These are phyloP conservation scores for Saccostrea echinata DNA, from an alignment of 1,140 invertebrate genomes.

Conservation along the genomic window DNA sequence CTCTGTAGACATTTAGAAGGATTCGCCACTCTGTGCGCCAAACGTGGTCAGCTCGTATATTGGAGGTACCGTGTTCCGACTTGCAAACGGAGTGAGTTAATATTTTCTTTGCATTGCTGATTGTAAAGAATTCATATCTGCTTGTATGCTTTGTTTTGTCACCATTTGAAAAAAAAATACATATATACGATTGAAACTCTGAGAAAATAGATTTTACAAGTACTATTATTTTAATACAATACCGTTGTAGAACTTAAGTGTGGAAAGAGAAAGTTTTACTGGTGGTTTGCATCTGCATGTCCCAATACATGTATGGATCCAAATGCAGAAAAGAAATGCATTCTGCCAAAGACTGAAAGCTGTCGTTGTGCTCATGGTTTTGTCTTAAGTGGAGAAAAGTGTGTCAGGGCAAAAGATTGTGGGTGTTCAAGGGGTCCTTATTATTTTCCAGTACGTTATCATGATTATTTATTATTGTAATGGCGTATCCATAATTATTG, in stretches of 20 bases:
- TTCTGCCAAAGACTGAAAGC: constrained; percentile 36
- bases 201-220: background rate
- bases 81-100: constrained; percentile 41
- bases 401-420: constrained; percentile 46
- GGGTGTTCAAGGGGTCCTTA: constrained; percentile 39
- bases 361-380: constrained; percentile 54
- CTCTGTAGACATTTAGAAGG: constrained; percentile 32
- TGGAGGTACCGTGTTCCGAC: constrained; percentile 38
- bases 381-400: constrained; percentile 53
- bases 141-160: no score
- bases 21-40: constrained; percentile 36
- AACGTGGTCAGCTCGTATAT: constrained; percentile 21
- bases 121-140: no score
- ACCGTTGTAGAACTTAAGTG: constrained; percentile 20
- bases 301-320: constrained; percentile 43
- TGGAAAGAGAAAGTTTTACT: constrained; percentile 40
- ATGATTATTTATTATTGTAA: background rate
- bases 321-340: constrained; percentile 32
- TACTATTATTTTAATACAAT: background rate
- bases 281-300: background rate
- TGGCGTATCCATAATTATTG: background rate
- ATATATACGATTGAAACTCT: no score
- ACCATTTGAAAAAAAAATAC: no score
- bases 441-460: constrained; percentile 46
- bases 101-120: background rate